Conservation (phyloP, 2,113 vertebrate genomes). For the Lasiurus cinereus region DNA sequence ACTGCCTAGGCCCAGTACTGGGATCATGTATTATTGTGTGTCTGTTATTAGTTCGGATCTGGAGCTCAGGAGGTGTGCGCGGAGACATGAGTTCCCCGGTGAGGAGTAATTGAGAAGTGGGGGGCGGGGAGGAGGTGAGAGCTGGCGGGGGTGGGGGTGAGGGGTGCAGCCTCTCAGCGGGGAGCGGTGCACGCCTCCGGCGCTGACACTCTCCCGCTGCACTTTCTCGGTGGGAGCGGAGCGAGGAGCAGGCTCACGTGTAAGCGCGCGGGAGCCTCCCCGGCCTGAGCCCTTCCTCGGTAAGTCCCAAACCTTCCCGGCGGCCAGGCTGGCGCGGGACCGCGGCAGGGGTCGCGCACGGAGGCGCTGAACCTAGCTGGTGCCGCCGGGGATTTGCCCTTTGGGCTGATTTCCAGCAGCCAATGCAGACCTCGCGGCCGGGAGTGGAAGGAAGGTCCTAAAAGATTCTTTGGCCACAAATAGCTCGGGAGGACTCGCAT, state of each 20-base stretch:
- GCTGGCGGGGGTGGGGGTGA: neutral
- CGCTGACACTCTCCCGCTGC: slow-evolving; percentile 52
- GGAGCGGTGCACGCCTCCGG: slow-evolving; percentile 51
- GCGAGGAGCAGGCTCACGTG: slow-evolving; percentile 76
- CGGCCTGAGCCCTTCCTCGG: slow-evolving; percentile 72
- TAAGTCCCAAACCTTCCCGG: slow-evolving; percentile 74
- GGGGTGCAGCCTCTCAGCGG: slow-evolving; percentile 57
- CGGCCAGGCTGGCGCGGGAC: slow-evolving; percentile 14
- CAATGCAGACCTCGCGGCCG: neutral
- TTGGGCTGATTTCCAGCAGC: neutral
- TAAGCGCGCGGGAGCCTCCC: slow-evolving; percentile 71
- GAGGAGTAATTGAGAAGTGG: neutral
- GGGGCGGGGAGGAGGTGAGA: neutral
- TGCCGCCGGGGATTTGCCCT: neutral
- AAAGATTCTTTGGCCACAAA: slow-evolving; percentile 17
- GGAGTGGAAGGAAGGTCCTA: slow-evolving; percentile 30
- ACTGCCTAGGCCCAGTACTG: neutral
- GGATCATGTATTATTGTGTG: neutral
- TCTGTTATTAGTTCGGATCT: no score
- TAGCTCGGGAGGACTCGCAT: neutral
- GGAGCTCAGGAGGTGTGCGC: neutral
- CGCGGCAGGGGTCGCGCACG: neutral
- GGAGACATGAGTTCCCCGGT: neutral
- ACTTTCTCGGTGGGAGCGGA: slow-evolving; percentile 76
- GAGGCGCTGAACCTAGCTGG: neutral